A percentile compares a stretch with the other conserved stretches of the same genome.
Conservation (phyloP, 2,888 invertebrate species). For the Drosophila subquinaria region DNA sequence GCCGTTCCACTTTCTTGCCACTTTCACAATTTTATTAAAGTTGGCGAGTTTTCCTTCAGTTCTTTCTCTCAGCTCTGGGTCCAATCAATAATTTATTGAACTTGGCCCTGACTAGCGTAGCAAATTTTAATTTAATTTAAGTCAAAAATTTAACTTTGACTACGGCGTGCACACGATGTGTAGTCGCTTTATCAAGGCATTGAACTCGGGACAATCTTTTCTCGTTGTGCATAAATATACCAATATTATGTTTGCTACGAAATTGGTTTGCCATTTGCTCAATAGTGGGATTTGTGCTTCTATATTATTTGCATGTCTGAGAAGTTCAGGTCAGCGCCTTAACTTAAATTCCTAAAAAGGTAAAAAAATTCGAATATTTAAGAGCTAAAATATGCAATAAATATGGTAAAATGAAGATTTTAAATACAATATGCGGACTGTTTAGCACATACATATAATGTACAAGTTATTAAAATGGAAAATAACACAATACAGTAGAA, state of each 20-base stretch:
- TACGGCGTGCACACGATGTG: background rate
- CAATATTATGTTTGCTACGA: slow-evolving; percentile 43
- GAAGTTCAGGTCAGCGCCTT: slow-evolving; percentile 32
- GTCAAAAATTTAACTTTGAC: background rate
- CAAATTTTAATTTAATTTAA: slow-evolving; percentile 25
- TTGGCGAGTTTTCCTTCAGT: slow-evolving; percentile 32
- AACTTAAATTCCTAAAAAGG: slow-evolving; percentile 56
- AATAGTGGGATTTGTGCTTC: slow-evolving; percentile 1
- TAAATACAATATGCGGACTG: too few species aligned
- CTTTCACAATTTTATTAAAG: slow-evolving; percentile 55
- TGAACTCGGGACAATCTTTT: slow-evolving; percentile 51
- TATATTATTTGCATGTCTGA: slow-evolving; percentile 62
- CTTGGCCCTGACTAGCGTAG: slow-evolving; percentile 29
- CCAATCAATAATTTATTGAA: slow-evolving; percentile 72
- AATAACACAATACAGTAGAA: too few species aligned
- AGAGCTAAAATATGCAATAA: background rate
- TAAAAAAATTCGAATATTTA: background rate
- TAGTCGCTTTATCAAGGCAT: slow-evolving; percentile 56
- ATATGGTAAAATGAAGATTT: too few species aligned
- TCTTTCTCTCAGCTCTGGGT: background rate
- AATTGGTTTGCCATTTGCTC: slow-evolving; percentile 5
- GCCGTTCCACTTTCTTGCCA: background rate
- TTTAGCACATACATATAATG: too few species aligned
- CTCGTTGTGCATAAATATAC: slow-evolving; percentile 56
- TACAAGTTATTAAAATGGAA: too few species aligned